Evolutionary conservation across 2,113 vertebrate species (phyloP).

Genomic region (Oenanthe oenanthe): DNA sequence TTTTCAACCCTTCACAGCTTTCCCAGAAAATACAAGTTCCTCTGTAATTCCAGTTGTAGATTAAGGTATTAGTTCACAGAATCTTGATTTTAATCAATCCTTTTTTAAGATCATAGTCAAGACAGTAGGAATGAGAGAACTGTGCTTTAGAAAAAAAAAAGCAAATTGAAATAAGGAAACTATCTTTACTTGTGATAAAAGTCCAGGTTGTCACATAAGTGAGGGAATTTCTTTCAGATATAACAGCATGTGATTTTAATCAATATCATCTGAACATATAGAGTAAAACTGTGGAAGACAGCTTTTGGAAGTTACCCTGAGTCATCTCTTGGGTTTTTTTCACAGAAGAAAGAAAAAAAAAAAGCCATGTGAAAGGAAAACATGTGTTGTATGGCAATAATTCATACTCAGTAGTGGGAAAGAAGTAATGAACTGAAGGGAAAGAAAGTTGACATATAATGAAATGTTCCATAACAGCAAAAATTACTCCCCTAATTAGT

Average conservation of each 20-base stretch:
- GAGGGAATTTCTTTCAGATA: background rate
- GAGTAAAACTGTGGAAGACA: background rate
- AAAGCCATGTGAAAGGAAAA: background rate
- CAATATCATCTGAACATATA: background rate
- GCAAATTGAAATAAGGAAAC: background rate
- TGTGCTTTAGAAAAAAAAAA: background rate
- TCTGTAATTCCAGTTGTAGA: background rate
- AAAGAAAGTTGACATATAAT: background rate
- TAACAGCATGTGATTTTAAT: background rate
- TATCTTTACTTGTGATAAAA: background rate
- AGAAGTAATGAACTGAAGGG: background rate
- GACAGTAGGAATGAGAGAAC: background rate
- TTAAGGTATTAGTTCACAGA: background rate
- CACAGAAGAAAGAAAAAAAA: background rate
- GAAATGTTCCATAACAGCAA: background rate
- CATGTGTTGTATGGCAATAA: background rate
- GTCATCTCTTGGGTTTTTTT: background rate
- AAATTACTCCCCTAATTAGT: background rate
- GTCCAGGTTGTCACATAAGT: background rate
- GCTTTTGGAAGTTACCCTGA: background rate
- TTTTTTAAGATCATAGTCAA: background rate
- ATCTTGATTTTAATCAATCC: background rate
- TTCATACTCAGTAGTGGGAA: background rate
- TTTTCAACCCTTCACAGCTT: background rate
- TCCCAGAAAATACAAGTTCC: background rate